Evolutionary conservation across 2,113 vertebrate species (phyloP).

Genomic region (Hyaena hyaena): DNA sequence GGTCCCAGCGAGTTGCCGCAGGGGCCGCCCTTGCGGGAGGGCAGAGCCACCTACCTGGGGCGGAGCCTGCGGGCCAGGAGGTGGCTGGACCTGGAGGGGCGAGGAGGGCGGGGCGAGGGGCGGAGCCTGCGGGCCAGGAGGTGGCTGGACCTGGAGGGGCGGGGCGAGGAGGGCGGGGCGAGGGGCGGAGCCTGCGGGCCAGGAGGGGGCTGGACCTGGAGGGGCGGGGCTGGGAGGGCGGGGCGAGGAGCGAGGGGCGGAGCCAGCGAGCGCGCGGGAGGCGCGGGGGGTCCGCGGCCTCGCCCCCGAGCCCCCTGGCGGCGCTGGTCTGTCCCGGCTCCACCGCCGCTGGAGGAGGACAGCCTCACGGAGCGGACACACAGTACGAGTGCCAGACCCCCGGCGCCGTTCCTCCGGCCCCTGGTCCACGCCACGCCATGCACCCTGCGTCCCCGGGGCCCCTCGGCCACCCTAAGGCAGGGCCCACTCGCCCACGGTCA

Average conservation of each 20-base stretch:
- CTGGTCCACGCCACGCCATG: accelerated
- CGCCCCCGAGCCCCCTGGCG: accelerated
- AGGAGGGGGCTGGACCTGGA: accelerated
- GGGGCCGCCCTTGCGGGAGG: background rate
- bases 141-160: no score
- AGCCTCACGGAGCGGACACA: background rate
- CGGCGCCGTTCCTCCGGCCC: accelerated
- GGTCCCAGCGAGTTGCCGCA: background rate
- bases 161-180: accelerated
- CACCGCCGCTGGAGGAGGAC: no score
- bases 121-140: no score
- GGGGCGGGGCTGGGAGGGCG: accelerated
- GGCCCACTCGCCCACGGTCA: background rate
- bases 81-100: background rate
- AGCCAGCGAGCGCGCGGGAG: background rate
- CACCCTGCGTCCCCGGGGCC: background rate
- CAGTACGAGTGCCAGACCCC: background rate
- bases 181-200: no score
- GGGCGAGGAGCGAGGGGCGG: accelerated
- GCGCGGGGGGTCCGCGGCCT: background rate
- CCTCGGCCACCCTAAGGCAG: background rate
- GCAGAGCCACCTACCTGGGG: background rate
- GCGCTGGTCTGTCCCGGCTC: accelerated
- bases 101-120: no score
- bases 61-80: background rate